Base-by-base conservation (phyloP, 2,888 invertebrate genomes). In the Ommatoiulus sabulosus region DNA sequence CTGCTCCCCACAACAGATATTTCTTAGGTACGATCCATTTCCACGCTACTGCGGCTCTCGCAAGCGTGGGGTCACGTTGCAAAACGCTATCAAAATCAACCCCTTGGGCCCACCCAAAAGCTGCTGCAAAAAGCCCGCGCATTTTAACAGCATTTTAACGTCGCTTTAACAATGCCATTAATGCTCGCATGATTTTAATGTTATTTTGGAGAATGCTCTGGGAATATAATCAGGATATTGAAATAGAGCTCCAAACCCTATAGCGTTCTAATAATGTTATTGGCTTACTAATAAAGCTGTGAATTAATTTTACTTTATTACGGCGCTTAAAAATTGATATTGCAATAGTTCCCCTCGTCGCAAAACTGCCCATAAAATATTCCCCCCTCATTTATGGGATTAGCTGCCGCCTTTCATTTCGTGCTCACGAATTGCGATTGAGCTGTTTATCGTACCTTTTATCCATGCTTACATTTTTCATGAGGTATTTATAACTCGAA, bases 231-330 rank as follows among this genome's bases (percentile, higher is more conserved):
- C 63, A 2, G 20, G 12, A 63, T 63, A 63, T 63, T 63, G 63
- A 63, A 63, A 63, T 63, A 20, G 63, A 63, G 63, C 63, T 63
- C 20, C 20, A 12, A 63, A 63, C 63, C n/a, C 15, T 63, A 20
- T 63, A 63, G 20, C 63, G 20, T 63, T 20, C n/a, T 63, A 63
- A 63, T 63, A 63, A 63, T 63, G 63, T 63, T 63, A 63, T 63
- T 63, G 63, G 63, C 63, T 63, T 20, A 20, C 63, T 63, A 63
- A 63, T 63, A 63, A 63, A 63, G 63, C 63, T 63, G 63, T 20
- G 63, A 63, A 63, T 63, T 63, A 63, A 63, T 63, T 63, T 63
- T 63, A 63, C 63, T 63, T 63, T 63, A 63, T 63, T 63, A 63
- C 63, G 63, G 63, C 63, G 63, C 63, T 63, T 63, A 63, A 63